Conservation (phyloP, 2,888 invertebrate genomes). For the Himalopsyche anomala region DNA sequence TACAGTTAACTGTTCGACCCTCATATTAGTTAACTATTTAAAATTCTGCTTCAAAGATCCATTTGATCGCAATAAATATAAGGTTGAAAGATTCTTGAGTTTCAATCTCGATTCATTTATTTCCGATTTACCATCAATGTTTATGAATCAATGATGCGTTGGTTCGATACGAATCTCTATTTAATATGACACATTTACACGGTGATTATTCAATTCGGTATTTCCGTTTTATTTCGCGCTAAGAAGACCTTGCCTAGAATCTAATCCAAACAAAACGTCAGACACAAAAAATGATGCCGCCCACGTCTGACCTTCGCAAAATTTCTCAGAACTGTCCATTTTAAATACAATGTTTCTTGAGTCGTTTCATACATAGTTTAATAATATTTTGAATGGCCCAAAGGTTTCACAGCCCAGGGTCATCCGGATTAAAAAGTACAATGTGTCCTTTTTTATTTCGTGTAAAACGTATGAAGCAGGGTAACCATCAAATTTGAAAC, state of each 20-base stretch:
- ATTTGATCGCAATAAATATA: too few species aligned
- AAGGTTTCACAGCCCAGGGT: conserved; percentile 53
- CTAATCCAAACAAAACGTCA: conserved; percentile 14
- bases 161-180: not conserved
- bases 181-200: not conserved
- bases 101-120: not conserved
- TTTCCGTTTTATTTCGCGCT: conserved; percentile 27
- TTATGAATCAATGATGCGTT: not conserved
- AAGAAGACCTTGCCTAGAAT: not conserved
- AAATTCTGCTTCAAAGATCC: too few species aligned
- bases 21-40: too few species aligned
- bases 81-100: too few species aligned
- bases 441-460: conserved; percentile 52
- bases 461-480: not conserved
- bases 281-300: conserved; percentile 17
- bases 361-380: conserved; percentile 45
- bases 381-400: conserved; percentile 51
- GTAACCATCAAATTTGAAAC: not conserved
- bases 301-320: conserved; percentile 45
- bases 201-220: conserved; percentile 13
- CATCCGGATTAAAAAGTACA: conserved; percentile 58
- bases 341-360: conserved; percentile 39
- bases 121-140: not conserved
- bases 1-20: too few species aligned
- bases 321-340: conserved; percentile 50